Evolutionary conservation across 1,140 invertebrate genomes (phyloP).

Genomic region (Glossosoma conforme): DNA sequence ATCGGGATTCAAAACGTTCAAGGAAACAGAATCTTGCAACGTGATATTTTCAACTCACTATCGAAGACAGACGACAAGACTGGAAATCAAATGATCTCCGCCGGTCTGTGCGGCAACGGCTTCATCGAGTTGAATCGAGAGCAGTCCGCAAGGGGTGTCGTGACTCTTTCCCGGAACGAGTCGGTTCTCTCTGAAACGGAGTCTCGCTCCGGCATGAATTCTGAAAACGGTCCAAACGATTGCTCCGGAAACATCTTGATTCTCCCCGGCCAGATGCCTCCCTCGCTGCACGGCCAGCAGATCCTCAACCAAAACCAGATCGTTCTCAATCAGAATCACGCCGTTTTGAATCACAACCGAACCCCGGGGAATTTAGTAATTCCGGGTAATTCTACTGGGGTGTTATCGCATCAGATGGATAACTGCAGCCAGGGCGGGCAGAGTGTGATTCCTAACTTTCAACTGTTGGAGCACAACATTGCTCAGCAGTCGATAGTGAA

Average conservation of each 20-base stretch:
- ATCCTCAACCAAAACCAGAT: slow-evolving; percentile 27
- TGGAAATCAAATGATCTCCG: slow-evolving; percentile 1
- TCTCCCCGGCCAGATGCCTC: slow-evolving; percentile 16
- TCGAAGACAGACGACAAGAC: slow-evolving; percentile 15
- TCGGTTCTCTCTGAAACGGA: slow-evolving; percentile 27
- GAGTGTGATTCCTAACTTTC: slow-evolving; percentile 41
- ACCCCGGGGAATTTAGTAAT: slow-evolving; percentile 37
- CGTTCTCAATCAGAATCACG: slow-evolving; percentile 31
- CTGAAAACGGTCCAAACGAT: slow-evolving; percentile 23
- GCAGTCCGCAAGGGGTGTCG: neutral
- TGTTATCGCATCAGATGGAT: slow-evolving; percentile 15
- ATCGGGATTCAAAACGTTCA: slow-evolving; percentile 19
- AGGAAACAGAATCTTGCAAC: slow-evolving; percentile 19
- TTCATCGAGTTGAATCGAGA: slow-evolving; percentile 22
- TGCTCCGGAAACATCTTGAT: slow-evolving; percentile 23
- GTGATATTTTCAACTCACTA: slow-evolving; percentile 17
- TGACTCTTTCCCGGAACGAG: slow-evolving; percentile 18
- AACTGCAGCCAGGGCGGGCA: neutral
- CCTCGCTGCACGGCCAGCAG: slow-evolving; percentile 15
- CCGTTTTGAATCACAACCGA: slow-evolving; percentile 36
- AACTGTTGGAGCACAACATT: slow-evolving; percentile 48
- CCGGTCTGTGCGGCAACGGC: slow-evolving; percentile 10
- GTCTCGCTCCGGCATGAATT: slow-evolving; percentile 28
- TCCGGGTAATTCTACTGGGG: slow-evolving; percentile 15
- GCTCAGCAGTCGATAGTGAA: slow-evolving; percentile 49